These are phyloP conservation scores for Scelioninae gen. 1 DNA, from an alignment of 2,888 invertebrate genomes.

Conservation along the genomic window DNA sequence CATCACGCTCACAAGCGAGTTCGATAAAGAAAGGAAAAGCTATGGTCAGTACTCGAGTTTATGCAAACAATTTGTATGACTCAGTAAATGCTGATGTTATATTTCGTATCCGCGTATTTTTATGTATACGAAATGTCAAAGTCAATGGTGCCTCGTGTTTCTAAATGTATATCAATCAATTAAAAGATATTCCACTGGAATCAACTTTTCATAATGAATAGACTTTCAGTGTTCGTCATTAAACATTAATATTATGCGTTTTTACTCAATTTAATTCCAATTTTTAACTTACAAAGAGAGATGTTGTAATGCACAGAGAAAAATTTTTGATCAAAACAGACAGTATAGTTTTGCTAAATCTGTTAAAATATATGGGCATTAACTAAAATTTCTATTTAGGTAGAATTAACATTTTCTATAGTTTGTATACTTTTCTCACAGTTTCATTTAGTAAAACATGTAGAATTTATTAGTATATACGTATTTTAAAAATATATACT, in stretches of 20 bases:
- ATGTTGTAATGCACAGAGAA: too few relatives aligned
- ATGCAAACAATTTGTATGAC: slow-evolving; percentile 56
- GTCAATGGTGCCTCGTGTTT: slow-evolving; percentile 30
- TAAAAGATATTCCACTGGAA: slow-evolving; percentile 23
- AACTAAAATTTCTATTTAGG: too few relatives aligned
- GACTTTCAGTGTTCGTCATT: slow-evolving; percentile 5
- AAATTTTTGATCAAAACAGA: too few relatives aligned
- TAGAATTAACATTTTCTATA: too few relatives aligned
- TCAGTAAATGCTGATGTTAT: slow-evolving; percentile 30
- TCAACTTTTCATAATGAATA: slow-evolving; percentile 19
- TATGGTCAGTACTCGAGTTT: slow-evolving; percentile 20
- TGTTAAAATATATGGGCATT: too few relatives aligned
- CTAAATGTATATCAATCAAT: slow-evolving; percentile 34
- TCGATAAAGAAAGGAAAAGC: slow-evolving; percentile 68
- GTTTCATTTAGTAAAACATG: too few relatives aligned
- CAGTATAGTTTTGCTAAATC: too few relatives aligned
- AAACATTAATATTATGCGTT: neutral
- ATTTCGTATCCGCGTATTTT: slow-evolving; percentile 23
- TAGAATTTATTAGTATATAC: too few relatives aligned
- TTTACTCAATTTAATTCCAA: neutral
- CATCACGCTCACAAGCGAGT: slow-evolving; percentile 45
- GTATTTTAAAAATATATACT: too few relatives aligned
- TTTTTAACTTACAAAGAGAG: too few relatives aligned
- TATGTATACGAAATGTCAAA: slow-evolving; percentile 5
- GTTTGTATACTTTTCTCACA: too few relatives aligned